phyloP scores from a whole-genome alignment of 2,113 vertebrate genomes.

The Perccottus glenii region DNA sequence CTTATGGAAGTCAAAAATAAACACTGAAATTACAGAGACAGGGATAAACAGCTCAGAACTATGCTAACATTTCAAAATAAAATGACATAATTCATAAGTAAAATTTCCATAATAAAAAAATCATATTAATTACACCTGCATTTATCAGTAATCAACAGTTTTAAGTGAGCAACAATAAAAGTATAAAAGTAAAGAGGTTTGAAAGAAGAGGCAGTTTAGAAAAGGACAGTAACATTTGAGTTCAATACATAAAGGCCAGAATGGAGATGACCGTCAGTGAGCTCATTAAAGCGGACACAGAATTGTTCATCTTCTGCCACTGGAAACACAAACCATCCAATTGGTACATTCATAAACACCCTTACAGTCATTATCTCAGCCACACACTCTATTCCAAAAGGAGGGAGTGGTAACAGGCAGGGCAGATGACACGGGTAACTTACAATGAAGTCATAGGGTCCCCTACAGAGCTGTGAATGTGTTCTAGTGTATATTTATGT shows the following conservation, averaged over 20 bases:
- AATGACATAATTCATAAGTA: no score
- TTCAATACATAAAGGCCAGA: neutral
- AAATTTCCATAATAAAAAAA: no score
- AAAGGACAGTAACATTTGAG: conserved; percentile 5
- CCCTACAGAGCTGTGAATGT: neutral
- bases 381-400: conserved; percentile 10
- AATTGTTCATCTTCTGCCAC: no score
- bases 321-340: no score
- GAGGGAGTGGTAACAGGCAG: neutral
- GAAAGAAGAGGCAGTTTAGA: neutral
- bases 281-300: neutral
- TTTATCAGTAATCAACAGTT: neutral
- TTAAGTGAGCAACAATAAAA: neutral
- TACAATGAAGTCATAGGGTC: conserved; percentile 43
- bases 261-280: neutral
- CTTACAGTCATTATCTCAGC: conserved; percentile 9
- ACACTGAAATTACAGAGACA: conserved; percentile 7
- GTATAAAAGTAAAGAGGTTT: neutral
- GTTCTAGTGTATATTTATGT: neutral
- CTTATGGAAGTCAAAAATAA: conserved; percentile 4
- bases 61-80: neutral
- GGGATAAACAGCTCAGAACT: conserved; percentile 18
- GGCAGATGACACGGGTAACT: conserved; percentile 3
- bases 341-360: neutral
- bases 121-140: no score